Evolutionary conservation across 2,797 vertebrate species (phyloP).

Genomic region (Anisognathus igniventris): DNA sequence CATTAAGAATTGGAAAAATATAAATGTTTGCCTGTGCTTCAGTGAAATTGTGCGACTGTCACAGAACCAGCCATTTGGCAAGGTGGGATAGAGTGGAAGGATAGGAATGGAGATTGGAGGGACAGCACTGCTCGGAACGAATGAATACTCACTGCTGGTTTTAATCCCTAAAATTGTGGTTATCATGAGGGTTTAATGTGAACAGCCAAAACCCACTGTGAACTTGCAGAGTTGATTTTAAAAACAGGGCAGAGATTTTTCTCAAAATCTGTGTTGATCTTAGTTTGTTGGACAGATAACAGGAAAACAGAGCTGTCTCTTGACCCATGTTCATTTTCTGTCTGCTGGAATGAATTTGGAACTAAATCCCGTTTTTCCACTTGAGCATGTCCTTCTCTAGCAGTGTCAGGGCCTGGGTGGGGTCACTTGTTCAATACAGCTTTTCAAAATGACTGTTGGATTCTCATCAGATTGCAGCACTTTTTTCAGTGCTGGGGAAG

Average conservation of each 20-base stretch:
- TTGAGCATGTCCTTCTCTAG: slow-evolving; percentile 53
- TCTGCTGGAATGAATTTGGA: slow-evolving; percentile 68
- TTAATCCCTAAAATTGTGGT: neutral
- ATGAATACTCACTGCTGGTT: neutral
- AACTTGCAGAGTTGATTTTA: neutral
- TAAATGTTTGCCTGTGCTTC: neutral
- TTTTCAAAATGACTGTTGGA: slow-evolving; percentile 37
- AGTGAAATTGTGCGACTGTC: neutral
- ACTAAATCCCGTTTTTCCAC: slow-evolving; percentile 43
- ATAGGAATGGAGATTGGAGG: neutral
- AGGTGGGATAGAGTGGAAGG: neutral
- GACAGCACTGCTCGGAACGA: neutral
- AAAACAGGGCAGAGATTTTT: neutral
- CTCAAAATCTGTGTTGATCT: neutral
- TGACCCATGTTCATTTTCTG: slow-evolving; percentile 54
- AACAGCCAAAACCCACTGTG: neutral
- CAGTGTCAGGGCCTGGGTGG: slow-evolving; percentile 70
- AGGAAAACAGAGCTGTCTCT: slow-evolving; percentile 47
- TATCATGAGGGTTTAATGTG: neutral
- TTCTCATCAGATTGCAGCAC: slow-evolving; percentile 47
- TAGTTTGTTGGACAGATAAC: slow-evolving; percentile 21
- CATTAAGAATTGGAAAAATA: neutral
- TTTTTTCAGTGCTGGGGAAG: neutral
- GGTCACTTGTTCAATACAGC: slow-evolving; percentile 59
- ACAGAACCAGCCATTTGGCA: neutral